phyloP scores from a whole-genome alignment of 2,797 vertebrate genomes.

The Arremon aurantiirostris region DNA sequence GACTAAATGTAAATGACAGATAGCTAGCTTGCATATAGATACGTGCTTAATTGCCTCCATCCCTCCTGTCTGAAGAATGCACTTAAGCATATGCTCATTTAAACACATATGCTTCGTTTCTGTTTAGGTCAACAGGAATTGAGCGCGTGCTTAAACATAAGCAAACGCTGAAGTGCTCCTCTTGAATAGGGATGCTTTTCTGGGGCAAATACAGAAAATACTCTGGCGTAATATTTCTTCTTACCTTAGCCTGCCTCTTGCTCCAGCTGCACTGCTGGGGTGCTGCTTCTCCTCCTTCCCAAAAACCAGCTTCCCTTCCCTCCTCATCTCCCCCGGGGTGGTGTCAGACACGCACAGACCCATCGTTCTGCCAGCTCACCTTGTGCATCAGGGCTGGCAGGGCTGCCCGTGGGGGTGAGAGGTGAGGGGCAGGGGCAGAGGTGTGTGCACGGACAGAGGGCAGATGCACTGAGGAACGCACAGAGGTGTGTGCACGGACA shows the following conservation, averaged over 20 bases:
- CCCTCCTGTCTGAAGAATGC: constrained; percentile 37
- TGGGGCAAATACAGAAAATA: neutral
- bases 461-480: too few species aligned
- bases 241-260: neutral
- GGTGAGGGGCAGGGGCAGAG: neutral
- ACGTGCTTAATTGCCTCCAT: constrained; percentile 43
- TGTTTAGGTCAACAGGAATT: constrained; percentile 39
- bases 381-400: neutral
- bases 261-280: neutral
- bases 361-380: neutral
- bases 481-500: neutral
- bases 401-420: rapidly evolving
- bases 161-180: constrained; percentile 21
- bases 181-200: neutral
- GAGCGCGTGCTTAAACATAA: constrained; percentile 47
- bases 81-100: constrained; percentile 54
- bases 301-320: neutral
- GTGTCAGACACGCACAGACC: neutral
- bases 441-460: neutral
- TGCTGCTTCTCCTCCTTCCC: neutral
- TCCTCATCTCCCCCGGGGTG: neutral
- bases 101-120: constrained; percentile 60
- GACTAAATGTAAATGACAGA: constrained; percentile 57
- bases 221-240: neutral
- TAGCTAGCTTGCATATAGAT: constrained; percentile 46